phyloP scores from a whole-genome alignment of 2,113 vertebrate genomes.

The Tachycineta bicolor region DNA sequence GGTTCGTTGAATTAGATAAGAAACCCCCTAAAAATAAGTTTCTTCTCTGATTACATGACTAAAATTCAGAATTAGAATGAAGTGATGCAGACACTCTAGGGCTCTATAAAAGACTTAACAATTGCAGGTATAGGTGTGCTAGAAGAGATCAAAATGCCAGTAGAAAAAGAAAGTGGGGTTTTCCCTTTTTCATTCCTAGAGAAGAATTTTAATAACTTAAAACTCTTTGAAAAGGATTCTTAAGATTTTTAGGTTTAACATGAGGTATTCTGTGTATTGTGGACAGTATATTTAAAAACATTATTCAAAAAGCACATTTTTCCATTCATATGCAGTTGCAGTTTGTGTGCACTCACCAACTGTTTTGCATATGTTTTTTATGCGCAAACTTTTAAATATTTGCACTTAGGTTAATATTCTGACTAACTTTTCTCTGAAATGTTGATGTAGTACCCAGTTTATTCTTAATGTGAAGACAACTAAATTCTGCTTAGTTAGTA shows the following conservation, averaged over 20 bases:
- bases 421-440: neutral
- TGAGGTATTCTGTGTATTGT: neutral
- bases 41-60: neutral
- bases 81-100: neutral
- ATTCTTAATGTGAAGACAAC: neutral
- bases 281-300: neutral
- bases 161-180: neutral
- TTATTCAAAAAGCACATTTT: neutral
- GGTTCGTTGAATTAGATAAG: neutral
- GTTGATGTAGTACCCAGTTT: neutral
- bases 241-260: neutral
- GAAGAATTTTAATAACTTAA: neutral
- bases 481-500: neutral
- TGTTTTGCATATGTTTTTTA: neutral
- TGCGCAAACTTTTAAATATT: neutral
- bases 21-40: neutral
- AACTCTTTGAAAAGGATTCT: neutral
- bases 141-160: neutral
- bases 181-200: neutral
- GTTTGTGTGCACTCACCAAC: neutral
- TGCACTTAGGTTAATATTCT: neutral
- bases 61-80: neutral
- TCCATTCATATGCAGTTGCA: neutral
- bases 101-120: neutral
- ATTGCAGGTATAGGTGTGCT: neutral